A percentile compares a stretch with the other conserved stretches of the same genome.
These are phyloP conservation scores for Prenolepis imparis DNA, from an alignment of 2,888 invertebrate species.

Conservation along the genomic window DNA sequence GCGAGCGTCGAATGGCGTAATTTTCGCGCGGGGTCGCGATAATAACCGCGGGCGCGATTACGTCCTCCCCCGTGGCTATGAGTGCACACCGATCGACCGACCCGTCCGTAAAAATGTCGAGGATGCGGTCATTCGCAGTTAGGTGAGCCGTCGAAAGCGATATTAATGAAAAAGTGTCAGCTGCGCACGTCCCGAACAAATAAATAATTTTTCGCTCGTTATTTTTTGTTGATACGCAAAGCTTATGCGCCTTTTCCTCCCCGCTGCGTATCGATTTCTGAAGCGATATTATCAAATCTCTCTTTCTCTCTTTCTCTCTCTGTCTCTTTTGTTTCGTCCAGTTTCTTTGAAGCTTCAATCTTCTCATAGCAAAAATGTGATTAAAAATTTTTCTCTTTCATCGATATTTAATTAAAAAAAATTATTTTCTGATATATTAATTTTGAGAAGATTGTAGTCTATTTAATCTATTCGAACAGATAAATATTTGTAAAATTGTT, in stretches of 20 bases:
- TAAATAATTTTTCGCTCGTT: neutral
- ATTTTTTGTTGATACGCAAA: neutral
- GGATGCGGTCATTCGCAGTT: constrained; percentile 21
- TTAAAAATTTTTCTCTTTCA: neutral
- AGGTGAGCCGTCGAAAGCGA: constrained; percentile 45
- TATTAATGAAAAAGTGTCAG: constrained; percentile 74
- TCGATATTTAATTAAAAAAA: neutral
- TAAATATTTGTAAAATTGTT: neutral
- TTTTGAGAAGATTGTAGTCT: neutral
- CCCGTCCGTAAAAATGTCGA: constrained; percentile 41
- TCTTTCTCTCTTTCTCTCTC: neutral
- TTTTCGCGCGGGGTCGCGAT: constrained; percentile 44
- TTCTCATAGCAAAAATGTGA: neutral
- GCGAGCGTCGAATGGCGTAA: constrained; percentile 48
- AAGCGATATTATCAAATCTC: neutral
- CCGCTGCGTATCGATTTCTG: neutral
- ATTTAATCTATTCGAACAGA: neutral
- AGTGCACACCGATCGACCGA: constrained; percentile 13
- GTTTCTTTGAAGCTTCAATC: neutral
- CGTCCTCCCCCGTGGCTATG: neutral
- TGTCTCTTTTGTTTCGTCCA: neutral
- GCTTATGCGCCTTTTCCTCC: neutral
- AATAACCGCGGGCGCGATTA: constrained; percentile 53
- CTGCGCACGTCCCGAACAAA: constrained; percentile 45
- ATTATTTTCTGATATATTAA: neutral